These are phyloP conservation scores for Mythimna lalbum DNA, from an alignment of 2,888 invertebrate genomes.

Conservation along the genomic window DNA sequence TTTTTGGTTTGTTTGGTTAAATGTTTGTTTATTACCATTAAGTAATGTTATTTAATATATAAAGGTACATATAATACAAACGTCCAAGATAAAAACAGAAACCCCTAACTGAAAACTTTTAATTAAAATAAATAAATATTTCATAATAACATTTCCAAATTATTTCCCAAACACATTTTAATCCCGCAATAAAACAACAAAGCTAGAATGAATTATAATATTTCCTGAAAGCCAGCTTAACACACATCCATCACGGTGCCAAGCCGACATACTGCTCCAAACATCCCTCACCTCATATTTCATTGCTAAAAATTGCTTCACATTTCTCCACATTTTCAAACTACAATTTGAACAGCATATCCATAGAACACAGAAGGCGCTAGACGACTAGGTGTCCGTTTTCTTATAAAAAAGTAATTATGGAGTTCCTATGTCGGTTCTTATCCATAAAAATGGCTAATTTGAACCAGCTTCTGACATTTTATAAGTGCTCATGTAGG, in stretches of 20 bases:
- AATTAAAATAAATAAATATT: too few species aligned
- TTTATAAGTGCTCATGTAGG: too few species aligned
- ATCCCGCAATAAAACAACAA: neutral
- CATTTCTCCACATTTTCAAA: slow-evolving; percentile 35
- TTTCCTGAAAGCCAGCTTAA: slow-evolving; percentile 18
- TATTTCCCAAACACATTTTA: neutral
- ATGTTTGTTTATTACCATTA: too few species aligned
- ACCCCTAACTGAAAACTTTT: too few species aligned
- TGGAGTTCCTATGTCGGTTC: too few species aligned
- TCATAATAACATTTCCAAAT: too few species aligned
- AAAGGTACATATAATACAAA: too few species aligned
- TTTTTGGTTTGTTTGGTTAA: too few species aligned
- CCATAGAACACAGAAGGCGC: neutral
- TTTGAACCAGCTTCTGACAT: too few species aligned
- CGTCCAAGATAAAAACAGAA: too few species aligned
- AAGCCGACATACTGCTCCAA: slow-evolving; percentile 23
- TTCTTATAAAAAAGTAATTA: neutral
- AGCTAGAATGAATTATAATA: slow-evolving; percentile 15
- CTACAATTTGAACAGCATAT: slow-evolving; percentile 39
- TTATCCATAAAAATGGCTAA: too few species aligned
- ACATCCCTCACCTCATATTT: slow-evolving; percentile 47
- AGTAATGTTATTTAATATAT: too few species aligned
- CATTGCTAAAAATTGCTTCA: slow-evolving; percentile 24
- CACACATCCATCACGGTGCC: slow-evolving; percentile 31
- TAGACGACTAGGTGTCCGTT: neutral